These are phyloP conservation scores for Eudyptes chrysolophus DNA, from an alignment of 2,113 vertebrate species.

Conservation along the genomic window DNA sequence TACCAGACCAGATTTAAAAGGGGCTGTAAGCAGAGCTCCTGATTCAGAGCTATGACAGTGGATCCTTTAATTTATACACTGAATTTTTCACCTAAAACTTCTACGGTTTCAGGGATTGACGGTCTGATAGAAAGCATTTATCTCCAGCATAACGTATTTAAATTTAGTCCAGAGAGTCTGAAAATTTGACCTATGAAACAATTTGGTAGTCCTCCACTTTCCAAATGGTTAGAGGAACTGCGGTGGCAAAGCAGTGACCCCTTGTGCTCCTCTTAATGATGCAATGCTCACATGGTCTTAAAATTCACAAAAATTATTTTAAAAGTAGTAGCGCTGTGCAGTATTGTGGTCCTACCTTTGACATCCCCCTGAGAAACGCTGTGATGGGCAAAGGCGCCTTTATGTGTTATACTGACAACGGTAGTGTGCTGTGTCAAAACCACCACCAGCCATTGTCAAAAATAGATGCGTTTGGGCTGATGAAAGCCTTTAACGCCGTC, in stretches of 20 bases:
- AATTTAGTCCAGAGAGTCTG: neutral
- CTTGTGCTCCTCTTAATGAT: neutral
- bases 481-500: neutral
- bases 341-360: neutral
- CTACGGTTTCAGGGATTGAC: neutral
- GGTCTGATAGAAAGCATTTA: neutral
- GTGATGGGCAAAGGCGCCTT: neutral
- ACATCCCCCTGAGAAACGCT: neutral
- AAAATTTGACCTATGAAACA: neutral
- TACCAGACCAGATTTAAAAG: conserved; percentile 21
- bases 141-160: neutral
- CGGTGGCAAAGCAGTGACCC: neutral
- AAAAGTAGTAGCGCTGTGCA: neutral
- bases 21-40: conserved; percentile 15
- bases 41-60: conserved; percentile 26
- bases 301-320: neutral
- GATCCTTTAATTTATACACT: conserved; percentile 27
- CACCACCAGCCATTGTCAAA: neutral
- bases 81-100: conserved; percentile 26
- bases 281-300: neutral
- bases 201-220: neutral
- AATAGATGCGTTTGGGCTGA: neutral
- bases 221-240: neutral
- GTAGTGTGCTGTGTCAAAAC: neutral
- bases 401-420: neutral